A percentile compares a stretch with the other conserved stretches of the same genome.
Conservation (phyloP, 2,888 invertebrate genomes). For the Hydriomena furcata region DNA sequence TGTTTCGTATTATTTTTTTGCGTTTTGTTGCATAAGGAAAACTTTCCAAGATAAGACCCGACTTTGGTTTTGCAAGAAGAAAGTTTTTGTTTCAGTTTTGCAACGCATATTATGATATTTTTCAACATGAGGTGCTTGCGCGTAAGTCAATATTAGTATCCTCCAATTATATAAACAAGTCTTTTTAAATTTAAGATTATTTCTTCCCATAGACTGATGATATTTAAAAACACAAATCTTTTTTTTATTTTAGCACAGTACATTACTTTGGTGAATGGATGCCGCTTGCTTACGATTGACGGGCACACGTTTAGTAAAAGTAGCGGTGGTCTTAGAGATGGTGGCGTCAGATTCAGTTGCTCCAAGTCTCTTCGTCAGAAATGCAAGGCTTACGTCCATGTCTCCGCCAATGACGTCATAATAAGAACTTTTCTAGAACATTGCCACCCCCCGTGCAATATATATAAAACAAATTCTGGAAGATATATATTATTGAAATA, state of each 20-base stretch:
- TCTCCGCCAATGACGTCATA: not conserved
- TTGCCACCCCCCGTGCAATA: not conserved
- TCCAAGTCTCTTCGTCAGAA: not conserved
- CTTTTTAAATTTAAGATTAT: no score
- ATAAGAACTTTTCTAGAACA: constrained; percentile 2
- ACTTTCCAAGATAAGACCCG: no score
- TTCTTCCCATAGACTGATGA: no score
- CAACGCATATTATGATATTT: no score
- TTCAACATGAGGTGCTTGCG: no score
- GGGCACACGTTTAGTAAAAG: constrained; percentile 28
- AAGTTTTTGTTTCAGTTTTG: no score
- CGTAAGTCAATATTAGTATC: no score
- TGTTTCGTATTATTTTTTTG: no score
- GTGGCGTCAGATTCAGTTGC: not conserved
- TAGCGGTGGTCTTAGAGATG: not conserved
- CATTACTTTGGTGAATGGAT: constrained; percentile 23
- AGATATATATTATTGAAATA: not conserved
- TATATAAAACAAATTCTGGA: not conserved
- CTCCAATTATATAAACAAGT: no score
- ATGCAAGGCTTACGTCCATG: constrained; percentile 6
- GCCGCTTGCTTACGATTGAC: constrained; percentile 16
- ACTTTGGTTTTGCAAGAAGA: no score
- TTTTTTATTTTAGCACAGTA: constrained; percentile 22
- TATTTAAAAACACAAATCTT: no score
- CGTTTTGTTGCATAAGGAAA: no score